Evolutionary conservation across 2,113 vertebrate species (phyloP), one percentile per base, ranked within the genome.

Genomic region (Apodemus speciosus): DNA sequence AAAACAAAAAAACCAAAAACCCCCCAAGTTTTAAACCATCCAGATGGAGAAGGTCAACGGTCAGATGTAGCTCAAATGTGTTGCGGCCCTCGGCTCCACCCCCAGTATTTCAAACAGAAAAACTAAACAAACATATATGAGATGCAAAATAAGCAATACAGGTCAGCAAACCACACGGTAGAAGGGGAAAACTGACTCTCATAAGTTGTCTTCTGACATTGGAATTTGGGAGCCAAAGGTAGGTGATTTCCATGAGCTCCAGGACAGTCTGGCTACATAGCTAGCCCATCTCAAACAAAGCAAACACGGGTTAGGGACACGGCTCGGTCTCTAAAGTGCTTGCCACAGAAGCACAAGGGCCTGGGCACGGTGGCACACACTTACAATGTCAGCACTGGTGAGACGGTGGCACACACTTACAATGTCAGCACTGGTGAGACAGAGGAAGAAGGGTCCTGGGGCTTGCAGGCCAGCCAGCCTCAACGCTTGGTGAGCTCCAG

Each of bases 1-100:
- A n/a, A n/a, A n/a, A 46, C 43, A 46, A 46, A 46, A 46, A 46
- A 46, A 46, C 3, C 3, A 46, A 46, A n/a, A n/a, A n/a, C n/a
- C n/a, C n/a, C n/a, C 43, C 43, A 46, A 94, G 88, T 51, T 64
- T 13, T 73, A 85, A 88, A 93, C 8, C 69, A 87, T 38, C 51
- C n/a, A 56, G 18, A 68, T n/a, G 46, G 32, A 46, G 4, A 51
- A 9, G 46, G 64, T 51, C 62, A 85, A 43, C 32, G 27, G 81
- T 64, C 30, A 66, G n/a, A 81, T 10, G 25, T 58, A 56, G n/a
- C 7, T 15, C 13, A 81, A 13, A 35, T n/a, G 6, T 58, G 35
- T 23, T 38, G 51, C 38, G 35, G 77, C 21, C n/a, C 51, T 58
- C 25, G 56, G 56, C 25, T 83, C 53, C 56, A 62, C 43, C 15